These are phyloP conservation scores for Palythoa grandiflora DNA, from an alignment of 92 coral and sea anemone species.

Conservation along the genomic window DNA sequence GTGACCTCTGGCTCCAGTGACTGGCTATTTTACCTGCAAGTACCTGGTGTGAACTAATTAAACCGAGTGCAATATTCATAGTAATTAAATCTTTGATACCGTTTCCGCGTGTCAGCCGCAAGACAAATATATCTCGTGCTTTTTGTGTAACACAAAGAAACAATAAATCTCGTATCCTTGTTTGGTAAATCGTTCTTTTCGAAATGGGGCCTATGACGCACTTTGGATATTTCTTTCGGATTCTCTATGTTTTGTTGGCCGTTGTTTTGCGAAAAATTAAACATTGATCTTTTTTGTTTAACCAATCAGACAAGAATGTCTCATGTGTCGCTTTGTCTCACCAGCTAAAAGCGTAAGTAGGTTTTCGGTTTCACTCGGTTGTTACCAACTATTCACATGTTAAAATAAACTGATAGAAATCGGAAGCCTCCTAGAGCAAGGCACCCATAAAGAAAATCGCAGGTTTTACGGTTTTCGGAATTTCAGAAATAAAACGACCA, in stretches of 20 bases:
- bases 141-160: background rate
- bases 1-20: background rate
- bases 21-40: background rate
- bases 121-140: background rate
- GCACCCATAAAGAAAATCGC: background rate
- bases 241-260: background rate
- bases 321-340: conserved; percentile 13
- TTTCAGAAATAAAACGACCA: background rate
- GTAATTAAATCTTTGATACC: background rate
- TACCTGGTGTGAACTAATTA: background rate
- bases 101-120: conserved; percentile 27
- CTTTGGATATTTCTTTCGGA: background rate
- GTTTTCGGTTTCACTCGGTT: conserved; percentile 29
- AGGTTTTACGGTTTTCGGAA: background rate
- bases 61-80: background rate
- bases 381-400: background rate
- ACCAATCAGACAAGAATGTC: background rate
- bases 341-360: background rate
- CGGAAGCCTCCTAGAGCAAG: background rate
- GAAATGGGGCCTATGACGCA: conserved; percentile 17
- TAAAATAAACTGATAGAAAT: background rate
- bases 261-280: background rate
- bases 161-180: background rate
- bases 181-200: conserved; percentile 7
- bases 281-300: background rate